Evolutionary conservation across 1,140 invertebrate species (phyloP), one percentile per base, ranked within the genome.

Genomic region (Meloidogyne floridensis): DNA sequence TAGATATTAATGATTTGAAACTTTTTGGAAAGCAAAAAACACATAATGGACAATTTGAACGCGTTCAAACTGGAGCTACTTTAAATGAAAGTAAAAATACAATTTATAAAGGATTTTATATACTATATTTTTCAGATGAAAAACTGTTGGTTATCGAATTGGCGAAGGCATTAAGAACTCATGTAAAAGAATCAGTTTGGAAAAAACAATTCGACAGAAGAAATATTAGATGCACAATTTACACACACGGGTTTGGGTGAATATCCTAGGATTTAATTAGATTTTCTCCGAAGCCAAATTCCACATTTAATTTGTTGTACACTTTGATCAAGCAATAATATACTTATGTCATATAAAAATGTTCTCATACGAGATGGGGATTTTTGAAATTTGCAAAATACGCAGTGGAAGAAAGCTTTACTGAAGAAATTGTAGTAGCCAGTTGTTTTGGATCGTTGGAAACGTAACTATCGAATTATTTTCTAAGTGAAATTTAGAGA

Each of bases 171-270:
- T 47, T 79, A 72, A 69, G 65, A 20, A n/a, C 3, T 18, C 32
- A 79, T 15, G 77, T 79, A 9, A 65, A 47, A 7, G n/a, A 65
- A 20, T 79, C 77, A 32, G 56, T 76, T 56, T 72, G 77, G 18
- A 18, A 72, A 13, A 53, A 10, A 20, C 77, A 79, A n/a, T 79
- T 79, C 77, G 18, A 79, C 6, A n/a, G 9, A 72, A 69, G 77
- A 42, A 79, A 79, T 79, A 10, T 79, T 20, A 69, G 77, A 20
- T 79, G 77, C 59, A 79, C 77, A n/a, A 70, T 79, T 47, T 79
- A 79, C 65, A 79, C 77, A n/a, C 20, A 72, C 20, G 77, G 77
- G 11, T 77, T 77, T 56, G 20, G 13, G 18, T 75, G 13, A 76
- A n/a, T 47, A 47, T 53, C 6, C 8, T 2, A 3, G 11, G 42